Evolutionary conservation across 2,888 invertebrate genomes (phyloP), one percentile per base, ranked within the genome.

Genomic region (Luperina testacea): DNA sequence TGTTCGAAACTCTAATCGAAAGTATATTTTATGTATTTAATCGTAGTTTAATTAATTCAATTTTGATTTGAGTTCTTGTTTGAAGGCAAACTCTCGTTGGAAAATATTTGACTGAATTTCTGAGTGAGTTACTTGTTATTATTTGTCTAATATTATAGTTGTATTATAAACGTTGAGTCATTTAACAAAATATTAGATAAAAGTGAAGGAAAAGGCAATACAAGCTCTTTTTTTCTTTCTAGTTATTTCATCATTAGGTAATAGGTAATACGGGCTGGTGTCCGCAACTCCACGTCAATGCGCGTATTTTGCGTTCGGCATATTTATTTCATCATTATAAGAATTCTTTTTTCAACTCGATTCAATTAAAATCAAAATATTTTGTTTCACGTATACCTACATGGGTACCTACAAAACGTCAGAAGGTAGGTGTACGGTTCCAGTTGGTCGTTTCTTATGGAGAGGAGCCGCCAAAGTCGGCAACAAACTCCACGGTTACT

Each of bases 31-130:
- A 74, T 77, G 67, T 64, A 67, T 73, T 77, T 63, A 67, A 71
- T 77, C 48, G 70, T 73, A 86, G 70, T 67, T 82, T 76, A 83
- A 83, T 82, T 77, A 85, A 83, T 85, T 77, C 38, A 70, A 82
- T 70, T 83, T 85, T 77, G 57, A 83, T 83, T 82, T 51, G 82
- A 77, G 82, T 85, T 82, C 61, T 82, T 83, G 86, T 77, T 83
- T 77, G 70, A 77, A 71, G 13, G 27, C 17, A 63, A 72, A 83
- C 38, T 73, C 2, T 59, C 64, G 75, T 63, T 64, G 48, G 72
- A 65, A 70, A 78, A 75, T 86, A 72, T 74, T 65, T n/a, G 27
- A 72, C 64, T 42, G 32, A 63, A 71, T 67, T 38, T 42, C 6
- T n/a, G 6, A 81, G 17, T 38, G 11, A 80, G 17, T 59, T 65